These are phyloP conservation scores for Onthophagus sagittarius DNA, from an alignment of 2,888 invertebrate species.

Conservation along the genomic window DNA sequence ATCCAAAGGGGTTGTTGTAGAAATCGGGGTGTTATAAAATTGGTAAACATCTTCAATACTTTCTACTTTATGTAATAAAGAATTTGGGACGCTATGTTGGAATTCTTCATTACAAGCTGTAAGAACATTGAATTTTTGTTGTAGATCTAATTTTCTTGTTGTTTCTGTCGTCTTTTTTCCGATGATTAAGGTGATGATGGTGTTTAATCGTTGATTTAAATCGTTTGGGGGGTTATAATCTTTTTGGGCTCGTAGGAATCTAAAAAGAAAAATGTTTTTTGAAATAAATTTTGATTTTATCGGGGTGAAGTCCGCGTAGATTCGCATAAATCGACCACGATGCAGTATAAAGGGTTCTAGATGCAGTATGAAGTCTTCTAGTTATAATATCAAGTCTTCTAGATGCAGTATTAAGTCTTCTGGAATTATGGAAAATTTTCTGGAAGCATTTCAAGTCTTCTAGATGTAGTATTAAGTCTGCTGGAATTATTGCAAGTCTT, in stretches of 20 bases:
- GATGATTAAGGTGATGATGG: slow-evolving; percentile 56
- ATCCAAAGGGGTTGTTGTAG: slow-evolving; percentile 70
- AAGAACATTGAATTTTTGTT: slow-evolving; percentile 66
- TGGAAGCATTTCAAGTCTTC: no score
- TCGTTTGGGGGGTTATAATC: slow-evolving; percentile 69
- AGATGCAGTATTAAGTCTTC: no score
- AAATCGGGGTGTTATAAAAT: slow-evolving; percentile 72
- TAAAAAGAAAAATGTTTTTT: slow-evolving; percentile 51
- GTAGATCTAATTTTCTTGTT: slow-evolving; percentile 50
- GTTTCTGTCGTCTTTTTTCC: slow-evolving; percentile 50
- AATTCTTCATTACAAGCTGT: slow-evolving; percentile 65
- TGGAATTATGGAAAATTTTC: no score
- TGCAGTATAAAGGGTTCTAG: no score
- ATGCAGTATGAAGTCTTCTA: no score
- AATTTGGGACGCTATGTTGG: slow-evolving; percentile 77
- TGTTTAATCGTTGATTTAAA: slow-evolving; percentile 57
- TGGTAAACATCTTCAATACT: slow-evolving; percentile 68
- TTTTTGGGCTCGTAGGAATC: slow-evolving; percentile 72
- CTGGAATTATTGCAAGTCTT: no score
- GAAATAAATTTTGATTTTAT: no score
- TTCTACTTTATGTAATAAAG: slow-evolving; percentile 68
- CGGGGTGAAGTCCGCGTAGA: no score
- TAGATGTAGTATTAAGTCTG: no score
- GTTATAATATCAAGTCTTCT: no score
- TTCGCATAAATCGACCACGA: no score